These are phyloP conservation scores for Apantesis nais DNA, from an alignment of 2,888 invertebrate genomes.

Conservation along the genomic window DNA sequence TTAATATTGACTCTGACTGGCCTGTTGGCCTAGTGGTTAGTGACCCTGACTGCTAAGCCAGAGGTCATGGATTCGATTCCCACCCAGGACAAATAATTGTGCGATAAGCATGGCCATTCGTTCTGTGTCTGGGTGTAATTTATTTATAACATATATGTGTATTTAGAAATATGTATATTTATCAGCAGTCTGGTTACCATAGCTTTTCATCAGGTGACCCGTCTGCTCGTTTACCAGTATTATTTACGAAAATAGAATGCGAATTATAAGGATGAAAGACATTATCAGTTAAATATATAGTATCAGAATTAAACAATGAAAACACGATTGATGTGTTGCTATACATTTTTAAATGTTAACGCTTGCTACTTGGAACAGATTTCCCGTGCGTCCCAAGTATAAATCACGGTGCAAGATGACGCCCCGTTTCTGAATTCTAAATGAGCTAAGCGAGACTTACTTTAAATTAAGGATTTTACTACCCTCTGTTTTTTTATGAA, in stretches of 20 bases:
- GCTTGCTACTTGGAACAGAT: constrained; percentile 51
- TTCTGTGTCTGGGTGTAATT: too few relatives aligned
- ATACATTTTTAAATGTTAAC: constrained; percentile 49
- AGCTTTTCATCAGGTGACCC: too few relatives aligned
- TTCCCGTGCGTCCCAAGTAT: constrained; percentile 65
- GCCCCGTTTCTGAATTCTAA: constrained; percentile 72
- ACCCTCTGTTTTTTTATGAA: constrained; percentile 37
- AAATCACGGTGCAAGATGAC: constrained; percentile 75
- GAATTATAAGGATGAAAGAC: not conserved
- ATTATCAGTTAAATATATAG: not conserved
- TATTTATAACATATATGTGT: too few relatives aligned
- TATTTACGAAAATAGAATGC: not conserved
- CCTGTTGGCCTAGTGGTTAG: too few relatives aligned
- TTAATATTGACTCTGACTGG: too few relatives aligned
- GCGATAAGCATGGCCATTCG: too few relatives aligned
- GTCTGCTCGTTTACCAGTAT: too few relatives aligned
- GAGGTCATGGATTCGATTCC: too few relatives aligned
- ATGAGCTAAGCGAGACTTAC: constrained; percentile 61
- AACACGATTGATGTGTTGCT: constrained; percentile 47
- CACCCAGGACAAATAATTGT: too few relatives aligned
- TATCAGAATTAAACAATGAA: constrained; percentile 26
- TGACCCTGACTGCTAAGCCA: too few relatives aligned
- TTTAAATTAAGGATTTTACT: constrained; percentile 52
- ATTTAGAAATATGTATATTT: too few relatives aligned
- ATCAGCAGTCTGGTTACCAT: too few relatives aligned